These are phyloP conservation scores for Caenorhabditis tropicalis DNA, from an alignment of 1,140 invertebrate genomes.

Conservation along the genomic window DNA sequence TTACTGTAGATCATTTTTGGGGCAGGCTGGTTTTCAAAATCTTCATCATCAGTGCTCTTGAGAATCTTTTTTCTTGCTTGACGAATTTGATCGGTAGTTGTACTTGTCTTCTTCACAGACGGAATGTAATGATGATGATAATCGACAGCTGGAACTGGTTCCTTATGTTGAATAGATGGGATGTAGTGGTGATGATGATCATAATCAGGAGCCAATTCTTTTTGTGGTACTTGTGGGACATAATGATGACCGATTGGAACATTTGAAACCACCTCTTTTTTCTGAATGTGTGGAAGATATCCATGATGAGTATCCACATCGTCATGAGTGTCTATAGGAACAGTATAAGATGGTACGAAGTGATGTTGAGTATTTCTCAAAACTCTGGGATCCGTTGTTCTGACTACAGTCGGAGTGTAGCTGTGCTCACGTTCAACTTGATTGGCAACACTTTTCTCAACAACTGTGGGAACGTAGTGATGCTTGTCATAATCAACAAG, in stretches of 20 bases:
- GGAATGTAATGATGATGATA: constrained; percentile 9
- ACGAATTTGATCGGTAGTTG: neutral
- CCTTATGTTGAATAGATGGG: neutral
- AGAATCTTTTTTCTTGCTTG: neutral
- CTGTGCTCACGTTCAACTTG: neutral
- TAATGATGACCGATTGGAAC: neutral
- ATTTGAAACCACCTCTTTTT: neutral
- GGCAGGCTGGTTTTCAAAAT: neutral
- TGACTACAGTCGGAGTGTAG: neutral
- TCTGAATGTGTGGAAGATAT: neutral
- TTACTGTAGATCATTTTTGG: neutral
- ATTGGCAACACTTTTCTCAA: neutral
- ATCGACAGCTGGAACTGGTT: neutral
- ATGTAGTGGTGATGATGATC: constrained; percentile 43
- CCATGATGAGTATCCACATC: neutral
- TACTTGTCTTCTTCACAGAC: constrained; percentile 12
- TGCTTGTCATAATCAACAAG: neutral
- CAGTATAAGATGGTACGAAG: neutral
- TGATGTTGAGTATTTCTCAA: neutral
- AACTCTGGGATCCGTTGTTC: neutral
- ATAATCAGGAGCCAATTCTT: neutral
- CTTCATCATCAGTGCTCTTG: constrained; percentile 30
- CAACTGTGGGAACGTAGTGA: neutral
- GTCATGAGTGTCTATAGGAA: neutral
- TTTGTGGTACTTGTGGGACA: neutral